Conservation (phyloP, 1,140 invertebrate genomes). For the Tetramorium simillimum region DNA sequence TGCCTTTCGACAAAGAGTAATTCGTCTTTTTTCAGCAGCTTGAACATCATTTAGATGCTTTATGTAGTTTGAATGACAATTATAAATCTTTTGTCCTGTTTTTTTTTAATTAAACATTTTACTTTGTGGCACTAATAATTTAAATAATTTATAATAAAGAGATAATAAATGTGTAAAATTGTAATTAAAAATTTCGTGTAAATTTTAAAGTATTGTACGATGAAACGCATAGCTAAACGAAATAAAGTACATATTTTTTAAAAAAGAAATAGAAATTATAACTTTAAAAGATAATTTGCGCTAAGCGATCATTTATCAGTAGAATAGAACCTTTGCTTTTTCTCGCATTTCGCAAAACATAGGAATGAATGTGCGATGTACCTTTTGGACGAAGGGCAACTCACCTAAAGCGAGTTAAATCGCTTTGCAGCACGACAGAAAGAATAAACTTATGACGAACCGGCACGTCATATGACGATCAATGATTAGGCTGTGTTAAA, state of each 20-base stretch:
- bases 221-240: not conserved
- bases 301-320: conserved; percentile 7
- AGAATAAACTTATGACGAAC: conserved; percentile 34
- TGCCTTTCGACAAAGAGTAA: conserved; percentile 26
- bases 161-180: not conserved
- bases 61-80: not conserved
- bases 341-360: not conserved
- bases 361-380: not conserved
- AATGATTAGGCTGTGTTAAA: conserved; percentile 37
- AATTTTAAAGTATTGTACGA: not conserved
- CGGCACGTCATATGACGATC: conserved; percentile 30
- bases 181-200: not conserved
- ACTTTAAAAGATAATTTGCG: not conserved
- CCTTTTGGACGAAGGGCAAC: not conserved
- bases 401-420: conserved; percentile 1
- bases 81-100: not conserved
- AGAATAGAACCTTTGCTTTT: not conserved
- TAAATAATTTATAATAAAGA: not conserved
- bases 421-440: conserved; percentile 19
- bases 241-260: not conserved
- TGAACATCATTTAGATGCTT: conserved; percentile 1
- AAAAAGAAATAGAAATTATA: not conserved
- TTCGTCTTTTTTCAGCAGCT: not conserved
- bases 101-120: not conserved
- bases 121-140: not conserved